Evolutionary conservation across 2,797 vertebrate genomes (phyloP), one percentile per base, ranked within the genome.

Genomic region (Coreius guichenoti): DNA sequence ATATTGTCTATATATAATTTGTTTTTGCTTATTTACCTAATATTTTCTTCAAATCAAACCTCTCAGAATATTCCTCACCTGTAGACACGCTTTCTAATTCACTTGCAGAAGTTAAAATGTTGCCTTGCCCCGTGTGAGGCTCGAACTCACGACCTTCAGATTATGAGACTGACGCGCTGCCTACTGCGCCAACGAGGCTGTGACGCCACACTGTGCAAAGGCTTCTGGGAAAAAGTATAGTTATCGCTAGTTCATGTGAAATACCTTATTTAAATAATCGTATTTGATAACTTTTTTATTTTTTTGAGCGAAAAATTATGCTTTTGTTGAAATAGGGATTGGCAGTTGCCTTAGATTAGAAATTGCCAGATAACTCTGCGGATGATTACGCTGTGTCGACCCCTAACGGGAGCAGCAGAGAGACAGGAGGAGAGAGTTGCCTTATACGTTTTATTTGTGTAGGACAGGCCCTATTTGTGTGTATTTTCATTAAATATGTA

Each of bases 201-300:
- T 33, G 58, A 31, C 26, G 8, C 1, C 4, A 49, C 0, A 0
- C 0, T 0, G 0, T 3, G 70, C 70, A 49, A 73, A 29, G 45
- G 8, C 8, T 49, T 19, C 26, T 73, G 26, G n/a, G 4, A 29
- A 51, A 74, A 61, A 19, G n/a, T 13, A 26, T 26, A 58, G n/a
- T 5, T n/a, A n/a, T 5, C 0, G 56, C 11, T 61, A 63, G 12
- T 29, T 29, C n/a, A 29, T 5, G 58, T 2, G 4, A 26, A 61
- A 13, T 61, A 13, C 0, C 2, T n/a, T 0, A 58, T n/a, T 13
- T 26, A 13, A 61, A 61, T 26, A 0, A 2, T 26, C 1, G n/a
- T 13, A 4, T 5, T 6, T 26, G 12, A 61, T 5, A 1, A 13
- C 1, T 21, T 26, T 61, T 69, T 36, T 23, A 23, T 68, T 68